Percentiles rank a stretch among this genome's conserved stretches.
These are phyloP conservation scores for Tympanuchus pallidicinctus DNA, from an alignment of 2,113 vertebrate genomes.

Conservation along the genomic window DNA sequence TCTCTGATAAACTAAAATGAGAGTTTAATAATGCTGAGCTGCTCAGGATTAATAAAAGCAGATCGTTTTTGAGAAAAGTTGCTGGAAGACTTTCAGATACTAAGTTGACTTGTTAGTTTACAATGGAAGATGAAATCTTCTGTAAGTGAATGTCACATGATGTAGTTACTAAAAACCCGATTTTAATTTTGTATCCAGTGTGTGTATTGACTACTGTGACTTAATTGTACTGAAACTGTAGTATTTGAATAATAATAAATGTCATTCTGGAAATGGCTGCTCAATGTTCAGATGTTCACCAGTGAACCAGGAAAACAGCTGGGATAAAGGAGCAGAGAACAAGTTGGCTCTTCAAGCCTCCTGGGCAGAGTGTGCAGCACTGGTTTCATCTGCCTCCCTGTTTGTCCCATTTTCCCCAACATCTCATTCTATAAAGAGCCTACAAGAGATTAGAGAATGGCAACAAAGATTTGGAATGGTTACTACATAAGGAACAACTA, in stretches of 20 bases:
- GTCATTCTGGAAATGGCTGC: neutral
- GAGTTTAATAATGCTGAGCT: neutral
- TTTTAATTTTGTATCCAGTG: neutral
- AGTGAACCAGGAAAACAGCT: neutral
- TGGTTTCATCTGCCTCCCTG: neutral
- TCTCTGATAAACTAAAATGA: neutral
- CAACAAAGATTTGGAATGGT: neutral
- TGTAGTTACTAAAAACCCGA: neutral
- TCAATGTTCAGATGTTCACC: neutral
- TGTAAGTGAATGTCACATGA: neutral
- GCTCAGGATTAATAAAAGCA: neutral
- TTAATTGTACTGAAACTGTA: neutral
- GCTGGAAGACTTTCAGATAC: neutral
- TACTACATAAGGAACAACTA: neutral
- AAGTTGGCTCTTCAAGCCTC: rapidly evolving
- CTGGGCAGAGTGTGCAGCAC: neutral
- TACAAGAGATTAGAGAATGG: neutral
- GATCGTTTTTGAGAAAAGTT: neutral
- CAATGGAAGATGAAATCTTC: neutral
- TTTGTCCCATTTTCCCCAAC: neutral
- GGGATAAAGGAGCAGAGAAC: neutral
- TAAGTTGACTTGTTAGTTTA: neutral
- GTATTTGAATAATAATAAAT: neutral
- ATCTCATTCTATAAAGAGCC: neutral
- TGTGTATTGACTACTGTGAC: neutral